Percentiles rank a stretch among this genome's conserved stretches.
phyloP scores from a whole-genome alignment of 1,140 invertebrate species.

The Steinernema khuongi region DNA sequence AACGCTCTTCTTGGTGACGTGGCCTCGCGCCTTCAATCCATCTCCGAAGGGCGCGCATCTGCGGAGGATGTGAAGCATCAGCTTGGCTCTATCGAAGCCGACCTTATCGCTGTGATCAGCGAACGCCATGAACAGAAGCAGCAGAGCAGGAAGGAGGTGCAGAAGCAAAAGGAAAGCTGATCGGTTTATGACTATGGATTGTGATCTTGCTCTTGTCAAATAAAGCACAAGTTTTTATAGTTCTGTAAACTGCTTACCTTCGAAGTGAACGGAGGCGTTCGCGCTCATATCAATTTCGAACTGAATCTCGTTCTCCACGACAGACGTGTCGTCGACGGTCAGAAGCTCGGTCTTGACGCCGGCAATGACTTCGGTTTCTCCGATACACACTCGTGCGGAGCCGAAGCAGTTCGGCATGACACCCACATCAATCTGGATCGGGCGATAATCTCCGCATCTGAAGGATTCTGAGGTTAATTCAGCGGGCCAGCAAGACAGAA shows the following conservation, averaged over 20 bases:
- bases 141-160: background rate
- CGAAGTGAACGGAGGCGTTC: slow-evolving; percentile 31
- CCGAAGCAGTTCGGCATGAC: slow-evolving; percentile 31
- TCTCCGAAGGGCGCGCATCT: background rate
- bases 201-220: background rate
- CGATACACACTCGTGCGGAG: slow-evolving; percentile 28
- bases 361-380: slow-evolving; percentile 25
- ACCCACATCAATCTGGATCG: slow-evolving; percentile 25
- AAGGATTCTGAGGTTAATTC: background rate
- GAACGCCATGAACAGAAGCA: slow-evolving; percentile 19
- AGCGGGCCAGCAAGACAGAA: slow-evolving; percentile 14
- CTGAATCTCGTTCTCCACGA: background rate
- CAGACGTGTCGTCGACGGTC: slow-evolving; percentile 23
- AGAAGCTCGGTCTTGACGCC: slow-evolving; percentile 19
- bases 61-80: background rate
- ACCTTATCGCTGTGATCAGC: slow-evolving; percentile 25
- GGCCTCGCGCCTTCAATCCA: background rate
- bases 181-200: background rate
- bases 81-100: background rate
- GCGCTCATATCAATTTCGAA: slow-evolving; percentile 28
- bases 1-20: background rate
- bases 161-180: no score
- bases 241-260: slow-evolving; percentile 24
- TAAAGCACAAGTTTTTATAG: background rate
- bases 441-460: slow-evolving; percentile 30